Evolutionary conservation across 1,140 invertebrate genomes (phyloP), one percentile per base, ranked within the genome.

Genomic region (Formica selysi): DNA sequence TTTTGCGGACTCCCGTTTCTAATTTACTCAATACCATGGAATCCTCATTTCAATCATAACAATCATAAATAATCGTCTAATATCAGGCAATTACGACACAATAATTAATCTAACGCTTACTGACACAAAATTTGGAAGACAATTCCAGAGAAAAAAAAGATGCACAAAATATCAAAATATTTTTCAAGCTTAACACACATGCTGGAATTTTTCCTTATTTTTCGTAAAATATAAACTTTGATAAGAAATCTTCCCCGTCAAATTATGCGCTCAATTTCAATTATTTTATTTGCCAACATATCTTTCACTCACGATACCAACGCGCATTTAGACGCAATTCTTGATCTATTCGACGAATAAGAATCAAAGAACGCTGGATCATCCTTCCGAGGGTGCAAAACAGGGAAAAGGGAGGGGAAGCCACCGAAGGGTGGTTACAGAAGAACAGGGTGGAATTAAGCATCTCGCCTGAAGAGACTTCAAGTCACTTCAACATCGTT

Each of bases 401-500:
- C 48, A 70, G 36, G 5, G 16, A 1, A 19, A 11, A 38, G 1
- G n/a, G 26, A 19, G 51, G 8, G 57, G 10, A 61, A 41, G 48
- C 16, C 7, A 44, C 57, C 26, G 64, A 57, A 76, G 61, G 22
- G 32, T 29, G 38, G 51, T 91, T 87, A 93, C 86, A 88, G 90
- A 86, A 91, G 91, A 88, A 91, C 87, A 89, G 90, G 91, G 93
- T 93, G 91, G 95, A 95, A 95, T 95, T 95, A 95, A 95, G 94
- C 95, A 95, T 95, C 94, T 95, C 93, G 94, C 94, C 93, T 94
- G 94, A 95, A 95, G 94, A 95, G 93, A 94, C 94, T 95, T 93
- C 92, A 93, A 95, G 94, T 95, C 95, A 95, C 94, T 95, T 95
- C 93, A 94, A 81, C 92, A 85, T 93, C 92, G 90, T 91, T 91